Evolutionary conservation across 1,140 invertebrate genomes (phyloP), one percentile per base, ranked within the genome.

Genomic region (Nilaparvata lugens): DNA sequence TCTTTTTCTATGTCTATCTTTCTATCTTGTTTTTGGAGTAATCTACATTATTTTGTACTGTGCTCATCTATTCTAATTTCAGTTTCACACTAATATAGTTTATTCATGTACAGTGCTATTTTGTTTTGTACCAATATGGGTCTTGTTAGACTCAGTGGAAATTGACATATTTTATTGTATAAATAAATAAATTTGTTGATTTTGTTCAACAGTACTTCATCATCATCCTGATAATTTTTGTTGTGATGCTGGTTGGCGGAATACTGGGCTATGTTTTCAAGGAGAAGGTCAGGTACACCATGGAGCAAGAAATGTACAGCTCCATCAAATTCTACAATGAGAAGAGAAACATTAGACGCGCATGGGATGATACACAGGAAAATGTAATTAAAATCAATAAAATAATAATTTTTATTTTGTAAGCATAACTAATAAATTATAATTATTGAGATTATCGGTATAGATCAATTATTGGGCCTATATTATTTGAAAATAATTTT

Each of bases 241-340:
- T 94, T 56, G 87, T 86, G 55, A 87, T 94, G 81, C 73, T 94
- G 61, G 85, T 94, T 65, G 91, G 91, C 19, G 92, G 91, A 16
- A 88, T 94, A 56, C 76, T 95, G 38, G 89, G 88, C 23, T 94
- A 92, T 69, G 89, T 95, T 31, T 95, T 93, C 74, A 80, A 88
- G 52, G 85, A 85, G 63, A 86, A 91, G 71, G 83, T 91, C 13
- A 72, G 84, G 23, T 78, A 79, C 21, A 85, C 83, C 0, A 78
- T 90, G 71, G 82, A 88, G 65, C 81, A 83, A 58, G 85, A 89
- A 73, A 89, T 94, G 89, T 74, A 81, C 38, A 83, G 82, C 43
- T 82, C 88, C 2, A 81, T 93, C 66, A 80, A 80, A 4, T 76
- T 81, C 35, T 91, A 93, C 70, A 82, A 83, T 38, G 79, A 78